Percentiles rank a stretch among this genome's conserved stretches.
phyloP scores from a whole-genome alignment of 2,888 invertebrate species.

The Euphydryas editha region DNA sequence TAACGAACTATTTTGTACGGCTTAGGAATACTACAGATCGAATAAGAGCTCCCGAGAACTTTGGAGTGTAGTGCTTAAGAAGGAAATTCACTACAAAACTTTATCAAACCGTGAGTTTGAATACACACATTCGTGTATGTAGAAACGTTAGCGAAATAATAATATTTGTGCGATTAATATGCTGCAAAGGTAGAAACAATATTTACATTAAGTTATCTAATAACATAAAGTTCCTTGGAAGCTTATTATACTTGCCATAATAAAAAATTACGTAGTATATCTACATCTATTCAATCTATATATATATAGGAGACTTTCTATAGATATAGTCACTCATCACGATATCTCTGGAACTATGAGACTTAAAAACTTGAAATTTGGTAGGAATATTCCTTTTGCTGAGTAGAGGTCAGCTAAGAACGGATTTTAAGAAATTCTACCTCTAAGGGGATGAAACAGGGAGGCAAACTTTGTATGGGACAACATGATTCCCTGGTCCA shows the following conservation, averaged over 20 bases:
- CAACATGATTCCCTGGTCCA: no score
- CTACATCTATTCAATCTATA: no score
- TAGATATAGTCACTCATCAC: no score
- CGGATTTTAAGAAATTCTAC: no score
- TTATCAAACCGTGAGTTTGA: constrained; percentile 9
- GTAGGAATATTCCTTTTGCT: no score
- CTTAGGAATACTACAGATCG: constrained; percentile 15
- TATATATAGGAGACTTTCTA: no score
- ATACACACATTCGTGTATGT: neutral
- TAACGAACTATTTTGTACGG: constrained; percentile 11
- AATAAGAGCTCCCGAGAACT: constrained; percentile 9
- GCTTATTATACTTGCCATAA: neutral
- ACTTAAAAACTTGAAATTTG: no score
- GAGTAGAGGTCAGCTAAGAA: no score
- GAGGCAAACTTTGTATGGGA: no score
- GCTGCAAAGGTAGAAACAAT: neutral
- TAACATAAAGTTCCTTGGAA: neutral
- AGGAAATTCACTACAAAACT: constrained; percentile 7
- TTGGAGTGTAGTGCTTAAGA: constrained; percentile 11
- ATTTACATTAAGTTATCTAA: constrained; percentile 6
- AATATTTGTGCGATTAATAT: neutral
- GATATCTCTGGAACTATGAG: no score
- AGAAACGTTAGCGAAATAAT: neutral
- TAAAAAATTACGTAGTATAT: constrained; percentile 1
- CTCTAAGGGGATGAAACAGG: no score